Percentiles rank a stretch among this genome's conserved stretches.
Conservation (phyloP, 2,797 vertebrate species). For the Psittacula echo region DNA sequence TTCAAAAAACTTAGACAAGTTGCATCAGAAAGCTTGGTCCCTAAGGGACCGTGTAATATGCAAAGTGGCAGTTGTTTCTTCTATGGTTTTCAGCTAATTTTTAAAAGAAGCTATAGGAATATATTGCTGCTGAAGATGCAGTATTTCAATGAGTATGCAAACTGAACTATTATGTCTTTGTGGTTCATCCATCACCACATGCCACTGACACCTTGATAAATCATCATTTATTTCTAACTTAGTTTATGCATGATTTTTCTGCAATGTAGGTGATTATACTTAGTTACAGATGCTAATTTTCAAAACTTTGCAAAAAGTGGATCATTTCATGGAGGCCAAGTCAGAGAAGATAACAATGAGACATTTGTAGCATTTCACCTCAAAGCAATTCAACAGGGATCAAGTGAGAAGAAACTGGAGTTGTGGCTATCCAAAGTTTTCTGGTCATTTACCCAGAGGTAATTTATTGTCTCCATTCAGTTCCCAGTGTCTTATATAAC, state of each 20-base stretch:
- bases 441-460: neutral
- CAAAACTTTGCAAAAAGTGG: conserved; percentile 7
- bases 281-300: neutral
- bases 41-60: neutral
- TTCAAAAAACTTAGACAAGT: neutral
- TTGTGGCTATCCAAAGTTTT: neutral
- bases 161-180: neutral
- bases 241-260: conserved; percentile 44
- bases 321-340: neutral
- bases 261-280: conserved; percentile 2
- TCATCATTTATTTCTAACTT: conserved; percentile 60
- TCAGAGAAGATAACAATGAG: neutral
- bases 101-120: neutral
- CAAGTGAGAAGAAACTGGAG: neutral
- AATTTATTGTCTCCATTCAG: neutral
- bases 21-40: neutral
- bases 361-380: neutral
- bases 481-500: neutral
- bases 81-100: neutral
- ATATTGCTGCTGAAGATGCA: conserved; percentile 30
- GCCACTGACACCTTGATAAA: conserved; percentile 68
- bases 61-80: neutral
- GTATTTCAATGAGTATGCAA: conserved; percentile 6
- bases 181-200: conserved; percentile 53
- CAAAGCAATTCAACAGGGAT: neutral